Evolutionary conservation across 2,113 vertebrate genomes (phyloP), one percentile per base, ranked within the genome.

Genomic region (Procavia capensis): DNA sequence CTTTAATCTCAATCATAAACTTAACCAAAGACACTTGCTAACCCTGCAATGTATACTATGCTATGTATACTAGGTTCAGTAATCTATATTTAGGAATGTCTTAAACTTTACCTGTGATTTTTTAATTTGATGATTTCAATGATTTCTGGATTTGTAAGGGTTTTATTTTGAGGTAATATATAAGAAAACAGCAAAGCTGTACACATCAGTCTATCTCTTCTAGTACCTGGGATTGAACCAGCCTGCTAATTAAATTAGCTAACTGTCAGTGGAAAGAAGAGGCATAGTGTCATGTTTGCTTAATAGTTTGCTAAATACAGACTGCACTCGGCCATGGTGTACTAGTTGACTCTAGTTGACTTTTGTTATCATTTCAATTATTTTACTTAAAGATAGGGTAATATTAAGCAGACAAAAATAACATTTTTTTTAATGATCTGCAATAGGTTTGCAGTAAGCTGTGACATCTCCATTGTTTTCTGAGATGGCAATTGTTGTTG

Each of bases 11-110:
- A 82, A 95, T 79, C 6, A 80, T 34, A 43, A 34, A 59, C 39
- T 96, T 95, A 97, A 98, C 84, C 93, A n/a, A 97, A 97, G 97
- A 39, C 96, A 98, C 80, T 90, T 97, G 88, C 43, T 97, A 96
- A 88, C 78, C 72, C 74, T 93, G 47, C 63, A 95, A 34, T 92
- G 50, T 82, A 95, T 93, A 93, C 61, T 96, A 98, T 93, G 47
- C 63, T 95, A 34, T 92, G 50, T 82, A 95, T 93, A 93, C 61
- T 96, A 97, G 97, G 96, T 95, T 81, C 93, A 93, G 74, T 95
- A 96, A 97, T 90, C 34, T 68, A 61, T 90, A 95, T 85, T 85
- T 6, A 94, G 93, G 63, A 97, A 96, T 97, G 96, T 95, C 95
- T 97, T 93, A 92, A 97, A 98, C 97, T 95, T 94, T 88, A 86